Evolutionary conservation across 2,888 invertebrate genomes (phyloP), one percentile per base, ranked within the genome.

Genomic region (Bibio marci): DNA sequence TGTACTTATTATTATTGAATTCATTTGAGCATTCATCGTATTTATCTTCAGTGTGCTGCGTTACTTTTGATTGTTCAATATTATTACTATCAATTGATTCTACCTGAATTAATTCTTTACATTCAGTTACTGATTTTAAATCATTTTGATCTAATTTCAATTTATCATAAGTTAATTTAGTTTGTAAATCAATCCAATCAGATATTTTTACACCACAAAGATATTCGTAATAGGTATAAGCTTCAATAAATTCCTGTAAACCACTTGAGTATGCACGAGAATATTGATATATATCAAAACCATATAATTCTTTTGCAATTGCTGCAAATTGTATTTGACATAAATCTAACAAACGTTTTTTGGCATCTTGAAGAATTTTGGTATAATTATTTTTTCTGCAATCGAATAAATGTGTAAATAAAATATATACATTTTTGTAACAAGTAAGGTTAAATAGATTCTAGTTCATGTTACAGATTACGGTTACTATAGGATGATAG

Each of bases 191-290:
- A 1, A 61, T 49, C 65, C 76, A 78, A 39, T 69, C 62, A 4
- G 77, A 68, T 6, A 88, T 64, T 10, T 54, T 57, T 37, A 67
- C 69, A 12, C 63, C 62, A 43, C 70, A 67, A 46, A 86, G 61
- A 48, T 78, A 77, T 41, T 80, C 74, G 52, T 74, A 77, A 47
- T 87, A 80, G 5, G 83, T 77, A 35, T 76, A 64, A 0, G 91
- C 91, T 62, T 92, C 91, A 39, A 88, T 70, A 49, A 79, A 90
- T 59, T 92, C 91, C 55, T 91, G 62, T 27, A 72, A 49, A 30
- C 78, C 77, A 10, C 62, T 60, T 12, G 76, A 73, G 53, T 73
- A 81, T 2, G 80, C 79, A 41, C 70, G 60, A 2, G 73, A 54
- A 52, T 71, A 83, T 45, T 74, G 72, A 52, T 75, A 79, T 0